These are phyloP conservation scores for Acanthaster planci DNA, from an alignment of 35 echinoderm and acorn worm species.

Conservation along the genomic window DNA sequence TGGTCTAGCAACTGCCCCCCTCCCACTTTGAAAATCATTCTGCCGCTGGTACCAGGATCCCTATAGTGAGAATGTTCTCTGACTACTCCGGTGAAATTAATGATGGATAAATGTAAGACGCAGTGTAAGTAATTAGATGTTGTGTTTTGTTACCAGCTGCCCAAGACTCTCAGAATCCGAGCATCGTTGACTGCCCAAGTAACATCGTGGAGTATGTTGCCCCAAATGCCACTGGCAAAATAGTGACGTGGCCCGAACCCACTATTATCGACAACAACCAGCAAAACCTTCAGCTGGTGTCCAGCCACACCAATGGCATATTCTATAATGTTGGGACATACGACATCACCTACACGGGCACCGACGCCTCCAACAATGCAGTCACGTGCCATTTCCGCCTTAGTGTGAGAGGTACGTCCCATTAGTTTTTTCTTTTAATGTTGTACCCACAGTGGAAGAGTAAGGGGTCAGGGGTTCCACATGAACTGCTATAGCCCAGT, in stretches of 20 bases:
- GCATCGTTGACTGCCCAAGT: not conserved
- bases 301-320: not conserved
- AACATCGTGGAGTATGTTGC: not conserved
- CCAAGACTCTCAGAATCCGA: not conserved
- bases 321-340: not conserved
- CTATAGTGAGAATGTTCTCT: too few species aligned
- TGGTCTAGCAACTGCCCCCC: too few species aligned
- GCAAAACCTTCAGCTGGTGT: not conserved
- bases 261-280: not conserved
- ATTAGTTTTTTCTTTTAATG: not conserved
- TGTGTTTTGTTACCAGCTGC: not conserved
- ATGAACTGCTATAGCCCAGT: too few species aligned
- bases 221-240: not conserved
- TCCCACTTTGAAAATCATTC: too few species aligned
- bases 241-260: not conserved
- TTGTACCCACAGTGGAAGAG: too few species aligned
- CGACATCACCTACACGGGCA: not conserved
- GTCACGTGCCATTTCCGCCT: not conserved
- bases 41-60: too few species aligned
- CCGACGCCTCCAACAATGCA: not conserved
- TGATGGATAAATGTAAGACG: too few species aligned
- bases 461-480: too few species aligned
- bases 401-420: not conserved
- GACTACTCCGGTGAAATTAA: too few species aligned
- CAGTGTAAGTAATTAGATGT: too few species aligned